Base-by-base conservation (phyloP, 1,140 invertebrate genomes). In the Andricus grossulariae region DNA sequence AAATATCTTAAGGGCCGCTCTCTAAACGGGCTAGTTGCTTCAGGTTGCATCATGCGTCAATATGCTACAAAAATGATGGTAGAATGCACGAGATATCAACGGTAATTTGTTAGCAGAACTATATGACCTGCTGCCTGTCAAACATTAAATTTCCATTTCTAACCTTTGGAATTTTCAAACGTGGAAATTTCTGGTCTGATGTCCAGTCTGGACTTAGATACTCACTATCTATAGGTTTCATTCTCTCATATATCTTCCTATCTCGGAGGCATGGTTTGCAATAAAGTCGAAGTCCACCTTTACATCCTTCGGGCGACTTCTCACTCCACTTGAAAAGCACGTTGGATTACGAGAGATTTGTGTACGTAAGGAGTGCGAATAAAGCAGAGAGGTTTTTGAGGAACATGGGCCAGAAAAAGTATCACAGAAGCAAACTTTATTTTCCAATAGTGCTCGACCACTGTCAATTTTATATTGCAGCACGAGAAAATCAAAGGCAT, bases 331-430 rank as follows among this genome's bases (percentile, higher is more conserved):
- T 77, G 74, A 75, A 75, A 78, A 50, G 77, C 76, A 80, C 77
- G 77, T 83, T 71, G 80, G 83, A 85, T 85, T 84, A 82, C 83
- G 57, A 75, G 78, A 80, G 80, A 83, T 85, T 84, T 85, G 73
- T 79, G 77, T 84, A 76, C 75, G 78, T 82, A 79, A 80, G 76
- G 80, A 70, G 78, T 78, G 73, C 45, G 74, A 72, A 60, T 16
- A 74, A 76, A 77, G 71, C 72, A 51, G 51, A 66, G 60, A 45
- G 60, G 60, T 13, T 39, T 66, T 66, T 72, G 70, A 50, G 50
- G 55, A 70, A 73, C 74, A 75, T 57, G 55, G 51, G 18, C 39
- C 52, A 32, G 76, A 74, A 70, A 72, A 76, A 72, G 76, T 74
- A 73, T 73, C 51, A 74, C 73, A 80, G 79, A 76, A 66, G 49